These are phyloP conservation scores for Cyaniris semiargus DNA, from an alignment of 2,888 invertebrate species.

Conservation along the genomic window DNA sequence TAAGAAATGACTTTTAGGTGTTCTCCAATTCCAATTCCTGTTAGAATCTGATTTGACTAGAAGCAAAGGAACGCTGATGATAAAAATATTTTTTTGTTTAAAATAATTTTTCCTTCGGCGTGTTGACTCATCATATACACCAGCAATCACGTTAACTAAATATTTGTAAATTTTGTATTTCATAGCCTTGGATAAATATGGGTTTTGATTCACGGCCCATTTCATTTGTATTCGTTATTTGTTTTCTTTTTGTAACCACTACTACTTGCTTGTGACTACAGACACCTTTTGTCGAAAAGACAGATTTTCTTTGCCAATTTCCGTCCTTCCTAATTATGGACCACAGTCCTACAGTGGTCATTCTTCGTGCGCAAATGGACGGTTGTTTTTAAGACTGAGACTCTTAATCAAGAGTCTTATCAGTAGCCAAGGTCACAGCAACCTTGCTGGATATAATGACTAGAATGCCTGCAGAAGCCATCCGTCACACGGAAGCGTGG, in stretches of 20 bases:
- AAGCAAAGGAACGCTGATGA: background rate
- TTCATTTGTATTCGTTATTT: background rate
- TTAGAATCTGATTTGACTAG: background rate
- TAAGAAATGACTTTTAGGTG: background rate
- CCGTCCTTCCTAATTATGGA: background rate
- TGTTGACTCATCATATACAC: constrained; percentile 20
- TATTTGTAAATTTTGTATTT: constrained; percentile 21
- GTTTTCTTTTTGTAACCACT: background rate
- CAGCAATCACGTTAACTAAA: constrained; percentile 24
- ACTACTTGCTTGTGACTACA: background rate
- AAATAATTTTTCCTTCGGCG: constrained; percentile 6
- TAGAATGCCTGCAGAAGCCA: constrained; percentile 55
- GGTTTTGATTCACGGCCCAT: background rate
- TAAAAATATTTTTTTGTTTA: constrained; percentile 7
- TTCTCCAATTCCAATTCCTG: background rate
- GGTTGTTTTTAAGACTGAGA: background rate
- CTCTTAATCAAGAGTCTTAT: background rate
- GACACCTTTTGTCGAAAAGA: background rate
- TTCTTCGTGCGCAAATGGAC: background rate
- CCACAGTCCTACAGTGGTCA: background rate
- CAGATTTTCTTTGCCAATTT: background rate
- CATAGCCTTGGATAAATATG: background rate
- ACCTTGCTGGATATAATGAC: constrained; percentile 51
- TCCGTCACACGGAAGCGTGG: constrained; percentile 70
- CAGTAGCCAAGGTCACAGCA: constrained; percentile 52